Percentiles rank a stretch among this genome's conserved stretches.
phyloP scores from a whole-genome alignment of 2,797 vertebrate species.

The Thamnophis elegans region DNA sequence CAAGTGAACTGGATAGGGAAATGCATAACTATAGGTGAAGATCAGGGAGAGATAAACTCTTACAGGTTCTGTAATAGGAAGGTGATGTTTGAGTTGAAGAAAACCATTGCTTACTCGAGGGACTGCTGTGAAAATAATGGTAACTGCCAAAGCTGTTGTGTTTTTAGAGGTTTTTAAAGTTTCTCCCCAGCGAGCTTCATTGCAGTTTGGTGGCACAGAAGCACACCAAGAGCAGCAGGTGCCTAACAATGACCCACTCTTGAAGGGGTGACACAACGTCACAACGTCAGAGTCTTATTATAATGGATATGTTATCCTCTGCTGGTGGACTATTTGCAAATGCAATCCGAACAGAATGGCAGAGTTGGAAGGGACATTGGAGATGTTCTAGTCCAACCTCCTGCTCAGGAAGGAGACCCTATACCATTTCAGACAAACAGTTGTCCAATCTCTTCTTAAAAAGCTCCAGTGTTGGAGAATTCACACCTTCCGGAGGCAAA shows the following conservation, averaged over 20 bases:
- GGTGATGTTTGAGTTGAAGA: rapidly evolving
- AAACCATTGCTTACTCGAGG: constrained; percentile 45
- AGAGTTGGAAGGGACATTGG: neutral
- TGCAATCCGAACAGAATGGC: neutral
- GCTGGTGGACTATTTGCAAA: neutral
- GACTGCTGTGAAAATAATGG: constrained; percentile 59
- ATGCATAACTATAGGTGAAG: rapidly evolving
- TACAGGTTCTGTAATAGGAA: neutral
- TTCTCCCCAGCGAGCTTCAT: constrained; percentile 44
- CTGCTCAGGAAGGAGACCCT: neutral
- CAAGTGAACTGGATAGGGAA: rapidly evolving
- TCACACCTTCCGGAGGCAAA: neutral
- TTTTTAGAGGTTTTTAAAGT: constrained; percentile 28
- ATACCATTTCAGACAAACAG: neutral
- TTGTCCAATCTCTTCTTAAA: neutral
- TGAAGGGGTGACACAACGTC: neutral
- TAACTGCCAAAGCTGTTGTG: constrained; percentile 42
- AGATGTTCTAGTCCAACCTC: neutral
- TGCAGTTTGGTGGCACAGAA: neutral
- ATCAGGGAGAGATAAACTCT: neutral
- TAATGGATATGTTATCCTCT: neutral
- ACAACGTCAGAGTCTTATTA: neutral
- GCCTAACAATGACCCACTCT: too few relatives aligned
- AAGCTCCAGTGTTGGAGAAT: neutral
- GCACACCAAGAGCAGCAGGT: constrained; percentile 25